A percentile compares a stretch with the other conserved stretches of the same genome.
phyloP scores from a whole-genome alignment of 2,797 vertebrate genomes.

The Muscicapa comitata region DNA sequence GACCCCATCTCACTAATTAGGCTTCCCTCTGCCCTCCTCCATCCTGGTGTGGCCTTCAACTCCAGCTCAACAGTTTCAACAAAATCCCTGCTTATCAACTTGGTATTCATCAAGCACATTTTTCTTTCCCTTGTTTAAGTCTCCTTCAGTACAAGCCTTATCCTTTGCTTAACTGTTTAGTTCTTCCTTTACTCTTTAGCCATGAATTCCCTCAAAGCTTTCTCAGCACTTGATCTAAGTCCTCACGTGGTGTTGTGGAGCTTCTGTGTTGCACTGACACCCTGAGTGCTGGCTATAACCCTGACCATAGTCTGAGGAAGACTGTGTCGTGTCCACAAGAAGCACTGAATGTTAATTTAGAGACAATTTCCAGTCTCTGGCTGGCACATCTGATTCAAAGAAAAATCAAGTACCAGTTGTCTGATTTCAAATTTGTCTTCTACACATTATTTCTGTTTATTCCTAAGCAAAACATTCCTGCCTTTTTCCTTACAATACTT shows the following conservation, averaged over 20 bases:
- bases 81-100: neutral
- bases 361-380: neutral
- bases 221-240: neutral
- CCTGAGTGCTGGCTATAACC: neutral
- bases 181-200: neutral
- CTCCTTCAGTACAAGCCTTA: neutral
- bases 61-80: neutral
- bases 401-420: neutral
- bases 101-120: neutral
- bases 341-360: neutral
- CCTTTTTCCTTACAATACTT: neutral
- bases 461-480: neutral
- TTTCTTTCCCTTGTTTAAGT: neutral
- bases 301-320: neutral
- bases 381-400: neutral
- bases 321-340: neutral
- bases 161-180: neutral
- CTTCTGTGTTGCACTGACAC: neutral
- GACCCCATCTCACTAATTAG: neutral
- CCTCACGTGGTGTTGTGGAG: neutral
- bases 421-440: neutral
- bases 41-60: neutral
- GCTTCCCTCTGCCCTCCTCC: neutral
- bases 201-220: neutral
- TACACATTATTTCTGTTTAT: neutral